These are phyloP conservation scores for Nothoprocta pentlandii DNA, from an alignment of 2,113 vertebrate species.

Conservation along the genomic window DNA sequence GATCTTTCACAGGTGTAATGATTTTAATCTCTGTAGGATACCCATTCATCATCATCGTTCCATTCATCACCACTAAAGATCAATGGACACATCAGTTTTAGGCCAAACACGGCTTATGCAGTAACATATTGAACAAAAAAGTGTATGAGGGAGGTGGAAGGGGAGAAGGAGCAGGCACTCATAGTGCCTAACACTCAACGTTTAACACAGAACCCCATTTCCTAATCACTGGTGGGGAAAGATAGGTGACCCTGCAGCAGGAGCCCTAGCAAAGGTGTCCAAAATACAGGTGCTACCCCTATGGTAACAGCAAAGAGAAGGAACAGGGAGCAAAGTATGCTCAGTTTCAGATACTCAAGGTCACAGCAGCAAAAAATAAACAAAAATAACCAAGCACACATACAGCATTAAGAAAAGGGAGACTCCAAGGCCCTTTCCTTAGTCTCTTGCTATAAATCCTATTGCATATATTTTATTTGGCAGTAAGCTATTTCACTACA, in stretches of 20 bases:
- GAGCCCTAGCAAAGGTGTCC: neutral
- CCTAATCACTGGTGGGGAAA: neutral
- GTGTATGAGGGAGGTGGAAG: neutral
- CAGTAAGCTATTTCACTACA: slow-evolving; percentile 35
- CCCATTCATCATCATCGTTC: neutral
- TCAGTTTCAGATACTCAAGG: neutral
- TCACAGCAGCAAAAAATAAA: neutral
- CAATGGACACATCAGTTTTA: slow-evolving; percentile 7
- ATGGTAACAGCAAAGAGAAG: neutral
- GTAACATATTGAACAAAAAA: neutral
- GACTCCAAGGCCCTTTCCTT: slow-evolving; percentile 40
- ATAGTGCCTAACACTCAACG: neutral
- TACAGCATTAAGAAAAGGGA: slow-evolving; percentile 24
- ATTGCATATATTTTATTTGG: slow-evolving; percentile 46
- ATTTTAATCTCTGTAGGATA: neutral
- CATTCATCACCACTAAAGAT: slow-evolving; percentile 20
- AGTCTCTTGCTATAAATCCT: slow-evolving; percentile 50
- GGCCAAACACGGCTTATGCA: neutral
- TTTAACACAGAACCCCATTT: neutral
- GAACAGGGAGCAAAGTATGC: neutral
- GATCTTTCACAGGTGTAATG: slow-evolving; percentile 36
- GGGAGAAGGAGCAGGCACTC: neutral
- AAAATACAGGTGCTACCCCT: neutral
- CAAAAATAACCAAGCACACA: neutral
- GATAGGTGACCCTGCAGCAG: neutral